Evolutionary conservation across 1,140 invertebrate genomes (phyloP), one percentile per base, ranked within the genome.

Genomic region (Psix sp.): DNA sequence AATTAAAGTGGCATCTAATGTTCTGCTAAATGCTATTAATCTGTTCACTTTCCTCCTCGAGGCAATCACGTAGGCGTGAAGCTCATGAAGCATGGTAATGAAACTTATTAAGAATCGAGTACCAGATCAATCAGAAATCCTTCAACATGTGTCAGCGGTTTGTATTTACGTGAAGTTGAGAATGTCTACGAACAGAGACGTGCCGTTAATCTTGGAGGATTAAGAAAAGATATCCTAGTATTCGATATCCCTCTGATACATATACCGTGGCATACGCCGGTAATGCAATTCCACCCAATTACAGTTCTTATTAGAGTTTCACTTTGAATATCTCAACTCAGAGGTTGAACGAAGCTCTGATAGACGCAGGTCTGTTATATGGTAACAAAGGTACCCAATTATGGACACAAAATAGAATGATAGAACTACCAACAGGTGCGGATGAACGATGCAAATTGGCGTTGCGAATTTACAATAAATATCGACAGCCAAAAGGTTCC

Each of bases 381-480:
- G 51, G 62, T 67, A 76, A 72, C 74, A 76, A 76, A 76, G 66
- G 74, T 71, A 48, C 66, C 74, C 74, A 76, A 76, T 76, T 71
- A 76, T 71, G 67, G 67, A 76, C 62, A 76, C 39, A 43, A 68
- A 76, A 63, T 59, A 57, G 62, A 48, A 76, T 67, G 63, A 59
- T 76, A 72, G 67, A 60, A 73, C 59, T 65, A 73, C 63, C 65
- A 73, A 76, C 74, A 76, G 68, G 74, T 76, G 57, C 62, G 62
- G 62, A 71, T 72, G 63, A 74, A 60, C 70, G 67, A 71, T 72
- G 66, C 72, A 78, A 76, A 78, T 78, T 80, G 68, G 65, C 68
- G 71, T 72, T 77, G 74, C 51, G 56, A 77, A 77, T 80, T 76
- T 66, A 75, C 52, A 62, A 76, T 71, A 52, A 52, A 48, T 43